Conservation (phyloP, 2,113 vertebrate genomes). For the Hepsetus odoe region DNA sequence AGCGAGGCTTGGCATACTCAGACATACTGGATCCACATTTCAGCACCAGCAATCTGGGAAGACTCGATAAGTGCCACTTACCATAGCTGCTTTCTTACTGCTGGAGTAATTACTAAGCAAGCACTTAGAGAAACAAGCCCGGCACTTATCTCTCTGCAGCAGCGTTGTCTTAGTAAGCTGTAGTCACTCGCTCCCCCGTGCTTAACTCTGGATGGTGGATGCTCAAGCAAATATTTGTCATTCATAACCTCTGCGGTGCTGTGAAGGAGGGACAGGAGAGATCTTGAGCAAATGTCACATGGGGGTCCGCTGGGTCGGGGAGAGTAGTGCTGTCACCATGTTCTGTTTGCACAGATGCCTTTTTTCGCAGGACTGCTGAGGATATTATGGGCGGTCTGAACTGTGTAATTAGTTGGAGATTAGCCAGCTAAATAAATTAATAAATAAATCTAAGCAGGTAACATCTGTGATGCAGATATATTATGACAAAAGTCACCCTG, state of each 20-base stretch:
- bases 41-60: slow-evolving; percentile 16
- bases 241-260: slow-evolving; percentile 33
- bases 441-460: neutral
- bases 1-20: neutral
- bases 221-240: slow-evolving; percentile 44
- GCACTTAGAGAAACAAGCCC: neutral
- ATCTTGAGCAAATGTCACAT: slow-evolving; percentile 33
- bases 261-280: neutral
- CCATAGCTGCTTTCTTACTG: slow-evolving; percentile 30
- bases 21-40: neutral
- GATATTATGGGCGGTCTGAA: neutral
- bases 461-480: neutral
- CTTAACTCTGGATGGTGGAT: slow-evolving; percentile 6
- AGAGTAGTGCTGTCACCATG: slow-evolving; percentile 10
- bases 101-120: slow-evolving; percentile 36
- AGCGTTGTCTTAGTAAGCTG: slow-evolving; percentile 24
- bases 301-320: neutral
- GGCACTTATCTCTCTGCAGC: slow-evolving; percentile 31
- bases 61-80: slow-evolving; percentile 34
- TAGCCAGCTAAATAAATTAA: neutral
- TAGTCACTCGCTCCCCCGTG: neutral
- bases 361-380: neutral
- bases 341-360: slow-evolving; percentile 24
- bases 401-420: neutral
- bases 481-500: too few relatives aligned